A percentile compares a stretch with the other conserved stretches of the same genome.
These are phyloP conservation scores for Pelecanus crispus DNA, from an alignment of 2,113 vertebrate species.

Conservation along the genomic window DNA sequence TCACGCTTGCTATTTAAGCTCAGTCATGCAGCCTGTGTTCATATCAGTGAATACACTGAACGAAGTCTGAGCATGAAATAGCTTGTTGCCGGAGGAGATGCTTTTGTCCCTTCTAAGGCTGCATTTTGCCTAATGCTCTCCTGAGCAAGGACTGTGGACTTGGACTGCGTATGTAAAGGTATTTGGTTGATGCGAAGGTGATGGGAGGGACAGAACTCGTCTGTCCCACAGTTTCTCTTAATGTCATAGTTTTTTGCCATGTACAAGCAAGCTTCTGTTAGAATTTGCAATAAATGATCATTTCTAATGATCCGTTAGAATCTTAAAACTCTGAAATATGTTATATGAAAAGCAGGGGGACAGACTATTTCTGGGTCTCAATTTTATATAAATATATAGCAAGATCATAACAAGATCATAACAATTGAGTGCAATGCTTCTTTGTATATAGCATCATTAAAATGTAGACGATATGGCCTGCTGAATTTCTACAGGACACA, in stretches of 20 bases:
- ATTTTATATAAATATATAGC: neutral
- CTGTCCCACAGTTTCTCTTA: neutral
- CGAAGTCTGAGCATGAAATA: neutral
- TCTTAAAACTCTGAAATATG: neutral
- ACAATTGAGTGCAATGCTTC: neutral
- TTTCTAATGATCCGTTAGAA: neutral
- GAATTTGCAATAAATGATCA: neutral
- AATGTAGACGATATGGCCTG: neutral
- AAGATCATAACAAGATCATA: neutral
- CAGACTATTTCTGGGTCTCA: neutral
- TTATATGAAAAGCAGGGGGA: neutral
- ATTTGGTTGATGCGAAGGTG: neutral
- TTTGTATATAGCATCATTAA: neutral
- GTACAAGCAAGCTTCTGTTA: neutral
- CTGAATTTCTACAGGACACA: neutral
- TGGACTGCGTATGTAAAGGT: neutral
- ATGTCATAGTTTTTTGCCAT: neutral
- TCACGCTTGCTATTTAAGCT: neutral
- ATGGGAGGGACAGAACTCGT: neutral
- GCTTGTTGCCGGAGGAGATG: neutral
- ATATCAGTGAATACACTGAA: neutral
- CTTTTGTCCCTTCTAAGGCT: neutral
- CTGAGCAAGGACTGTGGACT: neutral
- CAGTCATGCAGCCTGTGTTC: neutral
- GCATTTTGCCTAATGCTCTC: neutral